Evolutionary conservation across 2,797 vertebrate genomes (phyloP), one percentile per base, ranked within the genome.

Genomic region (Cossypha heuglini): DNA sequence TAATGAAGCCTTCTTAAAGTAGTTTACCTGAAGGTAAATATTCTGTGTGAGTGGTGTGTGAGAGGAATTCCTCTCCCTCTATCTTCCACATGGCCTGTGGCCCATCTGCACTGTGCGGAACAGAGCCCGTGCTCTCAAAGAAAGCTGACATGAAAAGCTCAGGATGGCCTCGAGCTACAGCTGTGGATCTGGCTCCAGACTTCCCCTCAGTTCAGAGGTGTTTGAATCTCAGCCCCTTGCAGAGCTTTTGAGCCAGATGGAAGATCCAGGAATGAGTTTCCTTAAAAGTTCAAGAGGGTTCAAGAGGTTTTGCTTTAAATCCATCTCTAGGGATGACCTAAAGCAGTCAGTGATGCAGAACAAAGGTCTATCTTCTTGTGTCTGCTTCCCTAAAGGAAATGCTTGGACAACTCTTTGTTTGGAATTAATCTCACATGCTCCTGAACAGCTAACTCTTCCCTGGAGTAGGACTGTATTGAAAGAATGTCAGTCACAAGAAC

Each of bases 271-370:
- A 96, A 86, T 57, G 66, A 94, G 43, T 91, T 95, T 94, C 79
- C 93, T 92, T 93, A 88, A 91, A 94, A 95, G 94, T 97, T 96
- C 94, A 95, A 93, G 84, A 95, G 85, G 58, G 93, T 96, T 96
- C 93, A 91, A 93, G 91, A 94, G 93, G 90, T 94, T 96, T 93
- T 84, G 67, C 62, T 96, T 97, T 86, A 94, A 90, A 66, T 73
- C 81, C 69, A 73, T 90, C 89, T 92, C 87, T 81, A 40, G 87
- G 92, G 92, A 96, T 94, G 82, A 96, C 92, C 87, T 88, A 86
- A 95, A 94, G 91, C 84, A 86, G 81, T 64, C 61, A 86, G 82
- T 61, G 85, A 91, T 90, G 82, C 72, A 94, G 68, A 95, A 94
- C 82, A 94, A 94, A 94, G 64, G 43, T 78, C 54, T 90, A 0